Evolutionary conservation across 1,140 invertebrate genomes (phyloP), one percentile per base, ranked within the genome.

Genomic region (Aphelenchoides besseyi): DNA sequence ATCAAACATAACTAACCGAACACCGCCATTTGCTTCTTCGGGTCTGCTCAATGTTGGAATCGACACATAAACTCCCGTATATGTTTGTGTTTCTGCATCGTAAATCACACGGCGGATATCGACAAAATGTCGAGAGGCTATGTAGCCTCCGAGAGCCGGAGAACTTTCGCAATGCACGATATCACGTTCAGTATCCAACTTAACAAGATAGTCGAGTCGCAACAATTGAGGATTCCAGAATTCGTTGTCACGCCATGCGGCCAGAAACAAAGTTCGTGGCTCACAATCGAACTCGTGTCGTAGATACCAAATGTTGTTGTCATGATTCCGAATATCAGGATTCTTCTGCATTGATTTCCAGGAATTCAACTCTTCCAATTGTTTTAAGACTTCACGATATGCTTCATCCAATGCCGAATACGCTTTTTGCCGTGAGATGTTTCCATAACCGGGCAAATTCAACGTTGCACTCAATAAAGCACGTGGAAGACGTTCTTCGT

Each of bases 21-120:
- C 33, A 9, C 33, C 36, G 16, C 53, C 36, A 0, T 16, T 53
- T 16, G 23, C 26, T 69, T 71, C 64, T 28, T 69, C 64, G 5
- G 64, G 36, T 28, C 64, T 68, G 18, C 12, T 18, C 2, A 16
- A n/a, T 12, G 66, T 67, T 61, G 53, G 53, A 29, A 74, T 62
- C 8, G 74, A 77, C 0, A 76, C 67, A 41, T 77, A 74, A 36
- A 76, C 74, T 1, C 73, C 41, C 23, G 55, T 61, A 55, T 73
- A 70, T 9, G 12, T 72, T 1, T 72, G n/a, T 12, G n/a, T n/a
- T 28, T 73, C 23, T 0, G 68, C 16, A 18, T 70, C 36, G 68
- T 72, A 72, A 26, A 35, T 29, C 2, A 72, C 71, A 35, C 70
- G 41, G 18, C 71, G 48, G 32, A 72, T 62, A 36, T 72, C 71